These are phyloP conservation scores for Lasioglossum figueresi DNA, from an alignment of 2,888 invertebrate genomes.

Conservation along the genomic window DNA sequence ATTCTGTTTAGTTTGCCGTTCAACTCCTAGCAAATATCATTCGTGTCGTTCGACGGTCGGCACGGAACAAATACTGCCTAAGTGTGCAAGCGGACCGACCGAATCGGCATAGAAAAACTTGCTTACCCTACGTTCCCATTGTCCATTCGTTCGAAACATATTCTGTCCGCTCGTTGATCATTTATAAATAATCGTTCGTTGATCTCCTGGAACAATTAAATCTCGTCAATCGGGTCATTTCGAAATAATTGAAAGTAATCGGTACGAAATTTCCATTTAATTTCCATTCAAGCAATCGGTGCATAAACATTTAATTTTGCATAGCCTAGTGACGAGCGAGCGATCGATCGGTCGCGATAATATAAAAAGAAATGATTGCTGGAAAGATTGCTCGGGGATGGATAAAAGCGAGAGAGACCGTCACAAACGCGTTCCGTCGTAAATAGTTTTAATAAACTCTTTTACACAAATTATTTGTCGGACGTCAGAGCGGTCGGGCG, in stretches of 20 bases:
- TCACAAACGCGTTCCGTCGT: background rate
- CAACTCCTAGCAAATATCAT: constrained; percentile 73
- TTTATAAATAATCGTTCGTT: background rate
- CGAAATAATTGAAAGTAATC: background rate
- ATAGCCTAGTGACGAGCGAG: background rate
- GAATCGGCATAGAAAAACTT: constrained; percentile 52
- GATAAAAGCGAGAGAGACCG: background rate
- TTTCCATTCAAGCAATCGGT: background rate
- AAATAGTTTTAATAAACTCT: constrained; percentile 7
- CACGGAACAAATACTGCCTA: constrained; percentile 64
- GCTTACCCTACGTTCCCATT: constrained; percentile 5
- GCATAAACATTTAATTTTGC: background rate
- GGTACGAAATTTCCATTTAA: background rate
- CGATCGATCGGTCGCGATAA: background rate
- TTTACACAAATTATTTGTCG: constrained; percentile 1
- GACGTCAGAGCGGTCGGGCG: background rate
- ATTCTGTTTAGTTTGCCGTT: constrained; percentile 78
- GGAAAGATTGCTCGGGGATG: background rate
- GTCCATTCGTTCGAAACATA: background rate
- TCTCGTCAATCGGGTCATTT: background rate
- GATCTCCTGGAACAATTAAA: too few species aligned
- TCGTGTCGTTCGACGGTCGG: constrained; percentile 56
- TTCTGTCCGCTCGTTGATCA: background rate
- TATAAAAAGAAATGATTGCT: constrained; percentile 1
- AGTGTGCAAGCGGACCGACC: constrained; percentile 42